Conservation (phyloP, 2,797 vertebrate genomes). For the Echeneis naucrates region DNA sequence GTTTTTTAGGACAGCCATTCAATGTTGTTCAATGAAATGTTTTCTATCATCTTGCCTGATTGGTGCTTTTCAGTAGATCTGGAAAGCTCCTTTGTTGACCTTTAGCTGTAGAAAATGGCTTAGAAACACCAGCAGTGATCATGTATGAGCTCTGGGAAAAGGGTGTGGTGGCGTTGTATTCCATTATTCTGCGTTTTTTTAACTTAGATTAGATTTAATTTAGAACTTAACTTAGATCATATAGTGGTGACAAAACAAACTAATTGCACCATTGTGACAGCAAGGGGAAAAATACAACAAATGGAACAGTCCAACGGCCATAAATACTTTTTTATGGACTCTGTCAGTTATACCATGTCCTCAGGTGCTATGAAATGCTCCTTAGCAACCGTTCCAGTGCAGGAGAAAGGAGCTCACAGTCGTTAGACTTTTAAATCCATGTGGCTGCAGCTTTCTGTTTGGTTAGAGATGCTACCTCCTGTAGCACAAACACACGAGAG, state of each 20-base stretch:
- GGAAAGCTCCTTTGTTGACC: background rate
- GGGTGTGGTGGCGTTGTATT: background rate
- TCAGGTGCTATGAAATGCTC: slow-evolving; percentile 44
- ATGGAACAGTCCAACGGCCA: slow-evolving; percentile 5
- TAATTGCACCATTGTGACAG: slow-evolving; percentile 28
- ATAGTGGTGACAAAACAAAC: slow-evolving; percentile 14
- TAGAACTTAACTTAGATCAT: slow-evolving; percentile 15
- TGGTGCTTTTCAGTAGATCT: background rate
- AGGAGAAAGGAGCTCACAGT: slow-evolving; percentile 8
- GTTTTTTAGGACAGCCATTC: background rate
- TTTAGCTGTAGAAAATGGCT: background rate
- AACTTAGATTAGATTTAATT: too few species aligned
- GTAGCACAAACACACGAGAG: slow-evolving; percentile 43
- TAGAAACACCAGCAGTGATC: background rate
- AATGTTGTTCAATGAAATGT: background rate
- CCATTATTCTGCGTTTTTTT: background rate
- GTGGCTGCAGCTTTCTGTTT: slow-evolving; percentile 26
- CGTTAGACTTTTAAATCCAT: slow-evolving; percentile 26
- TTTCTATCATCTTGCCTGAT: background rate
- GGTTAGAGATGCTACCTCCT: slow-evolving; percentile 10
- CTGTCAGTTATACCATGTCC: slow-evolving; percentile 35
- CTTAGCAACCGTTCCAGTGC: slow-evolving; percentile 61
- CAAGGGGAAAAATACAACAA: slow-evolving; percentile 27
- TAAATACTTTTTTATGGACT: slow-evolving; percentile 29
- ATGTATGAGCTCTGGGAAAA: slow-evolving; percentile 2